Evolutionary conservation across 2,888 invertebrate species (phyloP).

Genomic region (Clunio marinus): DNA sequence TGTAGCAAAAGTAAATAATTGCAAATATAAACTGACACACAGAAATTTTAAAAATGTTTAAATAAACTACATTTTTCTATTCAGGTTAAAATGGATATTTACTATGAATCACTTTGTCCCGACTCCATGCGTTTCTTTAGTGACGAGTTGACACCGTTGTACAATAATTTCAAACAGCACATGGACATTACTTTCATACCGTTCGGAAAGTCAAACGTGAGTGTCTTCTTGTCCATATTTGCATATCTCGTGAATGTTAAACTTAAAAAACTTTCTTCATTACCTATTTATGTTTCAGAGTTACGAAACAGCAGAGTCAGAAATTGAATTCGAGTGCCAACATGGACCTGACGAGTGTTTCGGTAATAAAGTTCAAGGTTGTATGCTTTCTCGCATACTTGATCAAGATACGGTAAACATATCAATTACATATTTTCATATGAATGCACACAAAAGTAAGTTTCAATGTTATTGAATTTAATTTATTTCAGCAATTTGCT

Average conservation of each 20-base stretch:
- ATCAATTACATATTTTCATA: conserved; percentile 40
- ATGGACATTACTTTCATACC: conserved; percentile 57
- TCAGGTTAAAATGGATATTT: conserved; percentile 55
- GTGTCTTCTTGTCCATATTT: too few species aligned
- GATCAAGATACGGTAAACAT: conserved; percentile 44
- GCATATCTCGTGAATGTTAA: too few species aligned
- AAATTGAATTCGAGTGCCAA: conserved; percentile 57
- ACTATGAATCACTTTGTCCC: conserved; percentile 61
- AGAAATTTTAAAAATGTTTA: neutral
- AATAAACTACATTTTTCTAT: neutral
- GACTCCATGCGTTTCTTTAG: conserved; percentile 58
- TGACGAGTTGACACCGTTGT: conserved; percentile 55
- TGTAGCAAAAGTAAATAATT: neutral
- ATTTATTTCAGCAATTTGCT: conserved; percentile 43
- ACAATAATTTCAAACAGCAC: conserved; percentile 53
- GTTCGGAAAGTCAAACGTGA: conserved; percentile 62
- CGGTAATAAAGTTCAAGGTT: conserved; percentile 62
- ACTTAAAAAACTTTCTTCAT: too few species aligned
- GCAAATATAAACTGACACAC: neutral
- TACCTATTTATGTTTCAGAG: neutral
- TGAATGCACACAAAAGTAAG: too few species aligned
- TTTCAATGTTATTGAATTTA: too few species aligned
- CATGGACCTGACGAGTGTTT: conserved; percentile 61
- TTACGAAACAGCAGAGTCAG: conserved; percentile 19
- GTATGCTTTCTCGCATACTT: conserved; percentile 52